Base-by-base conservation (phyloP, 2,113 vertebrate species). In the Poecilia latipinna region DNA sequence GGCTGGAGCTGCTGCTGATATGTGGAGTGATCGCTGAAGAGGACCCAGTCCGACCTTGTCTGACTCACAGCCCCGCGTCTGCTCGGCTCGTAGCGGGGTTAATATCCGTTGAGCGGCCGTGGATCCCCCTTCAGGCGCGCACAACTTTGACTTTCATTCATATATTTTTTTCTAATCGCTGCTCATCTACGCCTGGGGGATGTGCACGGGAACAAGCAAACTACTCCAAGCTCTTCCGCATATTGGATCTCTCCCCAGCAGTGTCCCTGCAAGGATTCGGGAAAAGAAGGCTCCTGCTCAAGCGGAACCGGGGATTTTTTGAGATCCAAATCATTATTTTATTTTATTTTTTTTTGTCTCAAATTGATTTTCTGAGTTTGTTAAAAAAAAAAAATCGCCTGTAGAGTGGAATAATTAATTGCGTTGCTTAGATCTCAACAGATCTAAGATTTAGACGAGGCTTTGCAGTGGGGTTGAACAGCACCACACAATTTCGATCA, bases 161-260 rank as follows among this genome's bases (percentile, higher is more conserved):
- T 86, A 57, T 37, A 65, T 72, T 48, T 48, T 48, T 48, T 77
- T 64, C 32, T 65, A 72, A n/a, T 57, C 72, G 78, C 73, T 68
- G 62, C 79, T 63, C 70, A 37, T 83, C 70, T 72, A 74, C 75
- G 79, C 67, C 75, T 74, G 84, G 68, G 51, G 76, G 79, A 70
- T 85, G 84, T 78, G 82, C 85, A 74, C 77, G 65, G 83, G 82
- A 72, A 74, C 65, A 85, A 88, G 24, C 72, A 62, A 54, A 88
- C 73, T 78, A 78, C 88, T 88, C 78, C 77, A 82, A 73, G 81
- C 89, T 93, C 93, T 94, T 94, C 92, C 93, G 93, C 92, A 87
- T 92, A 85, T 86, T 90, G 83, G 87, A 90, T 89, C 86, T 79
- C 68, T 85, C 89, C 84, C 86, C 86, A 82, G 83, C 82, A 12